Evolutionary conservation across 2,888 invertebrate genomes (phyloP), one percentile per base, ranked within the genome.

Genomic region (Amphipyra berbera): DNA sequence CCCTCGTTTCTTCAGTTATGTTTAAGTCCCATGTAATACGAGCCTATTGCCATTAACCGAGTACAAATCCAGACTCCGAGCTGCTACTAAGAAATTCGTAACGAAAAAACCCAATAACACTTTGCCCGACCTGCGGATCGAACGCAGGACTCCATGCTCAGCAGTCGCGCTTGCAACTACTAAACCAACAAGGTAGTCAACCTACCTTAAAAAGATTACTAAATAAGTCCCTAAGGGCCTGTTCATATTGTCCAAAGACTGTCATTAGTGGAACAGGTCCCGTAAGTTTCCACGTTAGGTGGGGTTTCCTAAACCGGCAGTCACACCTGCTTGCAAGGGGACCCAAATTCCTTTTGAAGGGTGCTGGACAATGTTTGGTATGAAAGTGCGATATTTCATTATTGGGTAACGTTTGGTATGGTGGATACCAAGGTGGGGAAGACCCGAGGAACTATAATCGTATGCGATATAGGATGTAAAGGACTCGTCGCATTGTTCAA

Each of bases 271-370:
- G 81, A 87, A 85, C 90, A 85, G 84, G 88, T 89, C 86, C 76
- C 78, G 83, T 87, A 84, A 84, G 84, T 88, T 83, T 84, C 83
- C 76, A 78, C 81, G 78, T 82, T 82, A 82, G 83, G 83, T 82
- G 82, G 83, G 80, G 82, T 76, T 73, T 79, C 80, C 75, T 79
- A 73, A 87, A 86, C 87, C 83, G 87, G 88, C 79, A 82, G 70
- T 67, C 75, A 84, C 90, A 91, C 91, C 91, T 90, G 91, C 88
- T 86, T 73, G 61, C 55, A 61, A 71, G 80, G 79, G 84, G 87
- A 82, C 82, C 81, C 72, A 75, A 82, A 85, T 84, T 84, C 79
- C 78, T 83, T 73, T 62, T 65, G 68, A 78, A 78, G 82, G 81
- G 82, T 80, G 77, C 73, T 74, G 76, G 69, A 79, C 73, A 70